Base-by-base conservation (phyloP, 30 jellyfish, hydroid and myxozoan species). In the Catostylus mosaicus region DNA sequence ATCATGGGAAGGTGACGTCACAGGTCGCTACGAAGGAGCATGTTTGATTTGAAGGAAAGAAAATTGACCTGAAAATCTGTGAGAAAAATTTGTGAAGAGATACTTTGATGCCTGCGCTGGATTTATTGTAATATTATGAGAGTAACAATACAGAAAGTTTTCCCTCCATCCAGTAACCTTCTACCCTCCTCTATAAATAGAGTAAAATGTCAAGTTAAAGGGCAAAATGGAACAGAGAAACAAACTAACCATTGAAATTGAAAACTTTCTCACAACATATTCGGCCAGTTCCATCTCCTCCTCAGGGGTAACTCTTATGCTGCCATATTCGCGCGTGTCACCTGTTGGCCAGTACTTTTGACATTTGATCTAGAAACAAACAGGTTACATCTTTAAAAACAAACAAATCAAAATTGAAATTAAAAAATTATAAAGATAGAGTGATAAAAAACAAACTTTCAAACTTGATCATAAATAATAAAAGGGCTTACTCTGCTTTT, bases 281-380 rank as follows among this genome's bases (percentile, higher is more conserved):
- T 93, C 98, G 16, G 98, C 97, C 22, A 93, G 75, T 56, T 93
- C 98, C 52, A 74, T 66, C 79, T 93, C 98, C 75, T 93, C 98
- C 45, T 77, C 88, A 18, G 91, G 88, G 54, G 83, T 71, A 30
- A 93, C 91, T 31, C 71, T 59, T 24, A 93, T 82, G 83, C 88
- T 88, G 0, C 97, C 98, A 75, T 93, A 83, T 19, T 68, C 89
- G 43, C 83, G 83, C 22, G 91, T 86, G 54, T 82, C 96, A 3
- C 87, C 75, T 0, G 96, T 67, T 5, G 98, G 98, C 98, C 98
- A 93, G 43, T 93, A 93, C 71, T 87, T 87, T 73, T 93, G 98
- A 73, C 98, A 93, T 73, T 93, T 93, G 67, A 88, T 88, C 98
- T 93, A 67, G 2, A 43, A 36, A 46, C 32, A 30, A 10, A 23